These are phyloP conservation scores for Zele albiditarsus DNA, from an alignment of 2,888 invertebrate species.

Conservation along the genomic window DNA sequence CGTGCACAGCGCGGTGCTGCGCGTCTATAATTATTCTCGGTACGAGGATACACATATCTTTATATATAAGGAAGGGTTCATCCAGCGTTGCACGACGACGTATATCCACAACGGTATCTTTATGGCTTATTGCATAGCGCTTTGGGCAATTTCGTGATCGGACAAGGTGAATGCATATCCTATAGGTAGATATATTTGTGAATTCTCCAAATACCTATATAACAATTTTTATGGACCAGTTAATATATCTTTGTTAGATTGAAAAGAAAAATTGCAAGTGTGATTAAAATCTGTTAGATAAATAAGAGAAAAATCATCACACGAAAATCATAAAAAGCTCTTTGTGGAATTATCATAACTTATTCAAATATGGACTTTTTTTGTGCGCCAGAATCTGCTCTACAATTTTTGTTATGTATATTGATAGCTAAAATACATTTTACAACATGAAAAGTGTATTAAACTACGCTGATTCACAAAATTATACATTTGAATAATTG, in stretches of 20 bases:
- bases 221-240: background rate
- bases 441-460: too few species aligned
- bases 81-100: slow-evolving; percentile 49
- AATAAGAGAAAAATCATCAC: too few species aligned
- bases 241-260: background rate
- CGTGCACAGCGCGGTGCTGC: slow-evolving; percentile 46
- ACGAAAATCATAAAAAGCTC: too few species aligned
- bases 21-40: slow-evolving; percentile 60
- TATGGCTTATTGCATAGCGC: slow-evolving; percentile 69
- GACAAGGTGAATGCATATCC: slow-evolving; percentile 44
- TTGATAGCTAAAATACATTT: too few species aligned
- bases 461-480: too few species aligned
- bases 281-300: too few species aligned
- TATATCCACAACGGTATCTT: slow-evolving; percentile 61
- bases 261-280: too few species aligned
- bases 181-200: slow-evolving; percentile 24
- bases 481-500: too few species aligned
- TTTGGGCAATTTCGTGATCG: slow-evolving; percentile 69
- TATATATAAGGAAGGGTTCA: slow-evolving; percentile 54
- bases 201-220: background rate
- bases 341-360: too few species aligned
- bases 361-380: too few species aligned
- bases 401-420: too few species aligned
- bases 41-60: slow-evolving; percentile 56
- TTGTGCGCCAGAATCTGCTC: too few species aligned